These are phyloP conservation scores for Gryon sp. DNA, from an alignment of 1,140 invertebrate genomes.

Conservation along the genomic window DNA sequence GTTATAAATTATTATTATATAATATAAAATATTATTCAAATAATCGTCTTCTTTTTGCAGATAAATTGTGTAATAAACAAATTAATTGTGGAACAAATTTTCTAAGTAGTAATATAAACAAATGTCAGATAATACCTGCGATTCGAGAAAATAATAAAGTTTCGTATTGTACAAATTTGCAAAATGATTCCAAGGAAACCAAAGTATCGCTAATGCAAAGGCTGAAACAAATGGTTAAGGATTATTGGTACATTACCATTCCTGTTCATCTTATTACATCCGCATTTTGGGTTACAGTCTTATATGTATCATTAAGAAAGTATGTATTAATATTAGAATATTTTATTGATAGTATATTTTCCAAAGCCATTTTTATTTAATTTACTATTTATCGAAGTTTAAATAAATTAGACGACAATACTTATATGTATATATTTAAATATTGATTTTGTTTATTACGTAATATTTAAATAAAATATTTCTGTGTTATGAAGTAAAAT, in stretches of 20 bases:
- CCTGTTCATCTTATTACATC: slow-evolving; percentile 94
- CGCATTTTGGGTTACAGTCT: slow-evolving; percentile 89
- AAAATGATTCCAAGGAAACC: slow-evolving; percentile 26
- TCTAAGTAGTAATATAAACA: slow-evolving; percentile 7
- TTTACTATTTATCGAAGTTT: no score
- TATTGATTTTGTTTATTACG: no score
- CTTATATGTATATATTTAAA: no score
- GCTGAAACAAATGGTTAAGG: slow-evolving; percentile 94
- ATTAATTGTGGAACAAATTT: no score
- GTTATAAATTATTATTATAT: no score
- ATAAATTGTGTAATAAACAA: no score
- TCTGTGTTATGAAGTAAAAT: no score
- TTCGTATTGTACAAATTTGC: neutral
- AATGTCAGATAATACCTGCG: slow-evolving; percentile 1
- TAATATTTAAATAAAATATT: no score
- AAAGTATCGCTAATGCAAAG: slow-evolving; percentile 86
- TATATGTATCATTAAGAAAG: slow-evolving; percentile 93
- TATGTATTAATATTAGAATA: slow-evolving; percentile 74
- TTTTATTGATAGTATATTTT: neutral
- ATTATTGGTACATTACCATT: slow-evolving; percentile 96
- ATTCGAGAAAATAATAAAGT: neutral
- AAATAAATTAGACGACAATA: no score
- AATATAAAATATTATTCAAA: no score
- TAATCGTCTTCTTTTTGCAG: no score
- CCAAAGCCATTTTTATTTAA: no score